Conservation (phyloP, 2,888 invertebrate genomes). For the Drosophila melanosoma region DNA sequence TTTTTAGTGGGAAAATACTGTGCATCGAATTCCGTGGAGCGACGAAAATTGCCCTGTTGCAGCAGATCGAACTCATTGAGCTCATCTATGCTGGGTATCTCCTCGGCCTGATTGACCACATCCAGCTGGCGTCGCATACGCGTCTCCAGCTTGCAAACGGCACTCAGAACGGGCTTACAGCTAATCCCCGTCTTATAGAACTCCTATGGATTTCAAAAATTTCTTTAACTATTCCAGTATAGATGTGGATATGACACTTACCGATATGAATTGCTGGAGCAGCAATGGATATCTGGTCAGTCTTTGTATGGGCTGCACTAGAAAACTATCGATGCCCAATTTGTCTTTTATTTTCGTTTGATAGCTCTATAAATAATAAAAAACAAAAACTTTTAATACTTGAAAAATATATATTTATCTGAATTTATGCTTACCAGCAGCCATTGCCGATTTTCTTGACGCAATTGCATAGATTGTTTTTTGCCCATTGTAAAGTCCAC, state of each 20-base stretch:
- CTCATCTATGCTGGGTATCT: conserved; percentile 83
- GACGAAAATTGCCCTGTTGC: conserved; percentile 82
- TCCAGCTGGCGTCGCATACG: conserved; percentile 83
- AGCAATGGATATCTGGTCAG: conserved; percentile 84
- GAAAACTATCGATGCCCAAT: conserved; percentile 84
- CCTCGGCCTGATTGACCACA: conserved; percentile 84
- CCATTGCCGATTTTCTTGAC: conserved; percentile 82
- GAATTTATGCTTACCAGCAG: conserved; percentile 70
- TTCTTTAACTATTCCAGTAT: neutral
- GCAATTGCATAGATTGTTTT: conserved; percentile 83
- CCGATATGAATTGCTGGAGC: conserved; percentile 84
- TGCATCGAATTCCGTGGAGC: conserved; percentile 83
- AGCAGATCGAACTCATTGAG: conserved; percentile 82
- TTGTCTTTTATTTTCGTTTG: conserved; percentile 84
- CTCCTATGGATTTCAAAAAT: conserved; percentile 62
- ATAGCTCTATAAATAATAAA: conserved; percentile 56
- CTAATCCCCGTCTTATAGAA: conserved; percentile 83
- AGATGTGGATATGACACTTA: conserved; percentile 41
- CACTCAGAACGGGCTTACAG: conserved; percentile 83
- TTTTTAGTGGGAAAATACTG: conserved; percentile 83
- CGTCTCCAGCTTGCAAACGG: conserved; percentile 84
- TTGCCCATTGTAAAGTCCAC: conserved; percentile 85
- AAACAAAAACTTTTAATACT: neutral
- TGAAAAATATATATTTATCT: neutral
- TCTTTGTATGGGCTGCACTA: conserved; percentile 85